A percentile compares a stretch with the other conserved stretches of the same genome.
phyloP scores from a whole-genome alignment of 2,888 invertebrate species.

The Orchesella flavescens region DNA sequence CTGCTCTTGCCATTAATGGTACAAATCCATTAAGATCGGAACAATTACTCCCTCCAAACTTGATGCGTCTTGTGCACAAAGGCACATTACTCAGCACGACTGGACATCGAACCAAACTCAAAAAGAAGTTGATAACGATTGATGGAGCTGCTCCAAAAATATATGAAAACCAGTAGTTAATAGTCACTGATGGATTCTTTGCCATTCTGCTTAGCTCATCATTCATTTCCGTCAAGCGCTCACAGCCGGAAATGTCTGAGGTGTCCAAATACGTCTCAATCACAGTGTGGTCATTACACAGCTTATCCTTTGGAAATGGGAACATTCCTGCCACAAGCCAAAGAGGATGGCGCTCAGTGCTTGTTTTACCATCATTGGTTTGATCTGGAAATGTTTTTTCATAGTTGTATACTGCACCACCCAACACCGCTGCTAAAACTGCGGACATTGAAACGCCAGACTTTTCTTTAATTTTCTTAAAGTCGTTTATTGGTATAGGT shows the following conservation, averaged over 20 bases:
- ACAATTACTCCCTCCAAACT: slow-evolving; percentile 60
- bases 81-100: slow-evolving; percentile 63
- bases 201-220: slow-evolving; percentile 45
- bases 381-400: slow-evolving; percentile 18
- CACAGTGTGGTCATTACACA: slow-evolving; percentile 59
- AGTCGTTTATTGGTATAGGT: slow-evolving; percentile 46
- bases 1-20: slow-evolving; percentile 53
- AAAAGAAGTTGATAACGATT: slow-evolving; percentile 36
- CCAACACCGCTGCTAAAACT: slow-evolving; percentile 57
- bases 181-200: slow-evolving; percentile 43
- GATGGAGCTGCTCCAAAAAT: slow-evolving; percentile 57
- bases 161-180: slow-evolving; percentile 53
- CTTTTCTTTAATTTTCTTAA: slow-evolving; percentile 53
- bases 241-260: slow-evolving; percentile 25
- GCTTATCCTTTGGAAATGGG: slow-evolving; percentile 55
- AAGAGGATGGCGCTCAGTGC: not conserved
- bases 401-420: slow-evolving; percentile 53
- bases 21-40: slow-evolving; percentile 63
- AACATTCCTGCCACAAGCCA: slow-evolving; percentile 65
- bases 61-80: slow-evolving; percentile 48
- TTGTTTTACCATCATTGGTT: not conserved
- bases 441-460: slow-evolving; percentile 61
- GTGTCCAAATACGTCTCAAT: slow-evolving; percentile 28
- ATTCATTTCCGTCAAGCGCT: slow-evolving; percentile 38
- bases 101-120: slow-evolving; percentile 41